phyloP scores from a whole-genome alignment of 1,140 invertebrate species.

The Hycleus phaleratus region DNA sequence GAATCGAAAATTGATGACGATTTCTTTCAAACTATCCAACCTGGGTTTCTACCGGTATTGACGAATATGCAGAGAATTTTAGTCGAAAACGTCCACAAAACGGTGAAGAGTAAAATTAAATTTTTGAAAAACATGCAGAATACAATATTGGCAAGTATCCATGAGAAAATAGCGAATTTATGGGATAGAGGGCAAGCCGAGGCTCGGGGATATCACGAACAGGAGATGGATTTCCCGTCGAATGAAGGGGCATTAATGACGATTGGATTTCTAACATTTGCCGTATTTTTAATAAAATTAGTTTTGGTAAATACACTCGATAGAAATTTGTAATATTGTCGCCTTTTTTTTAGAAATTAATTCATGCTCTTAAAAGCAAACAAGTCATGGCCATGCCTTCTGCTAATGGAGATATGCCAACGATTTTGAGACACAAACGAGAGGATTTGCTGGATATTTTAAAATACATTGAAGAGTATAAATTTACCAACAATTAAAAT shows the following conservation, averaged over 20 bases:
- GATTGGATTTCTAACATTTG: constrained; percentile 74
- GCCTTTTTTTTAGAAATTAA: constrained; percentile 39
- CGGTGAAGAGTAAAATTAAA: constrained; percentile 48
- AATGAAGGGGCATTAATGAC: constrained; percentile 69
- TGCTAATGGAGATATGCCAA: constrained; percentile 9
- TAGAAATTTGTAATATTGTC: background rate
- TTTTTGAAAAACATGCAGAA: constrained; percentile 48
- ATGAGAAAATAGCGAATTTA: constrained; percentile 27
- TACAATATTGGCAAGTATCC: constrained; percentile 41
- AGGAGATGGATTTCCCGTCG: constrained; percentile 64
- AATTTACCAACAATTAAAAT: background rate
- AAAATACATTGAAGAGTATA: constrained; percentile 26
- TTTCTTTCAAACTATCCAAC: no score
- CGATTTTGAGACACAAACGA: constrained; percentile 22
- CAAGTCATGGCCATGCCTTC: constrained; percentile 24
- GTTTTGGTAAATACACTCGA: constrained; percentile 53
- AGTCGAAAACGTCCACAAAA: constrained; percentile 44
- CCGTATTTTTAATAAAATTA: constrained; percentile 71
- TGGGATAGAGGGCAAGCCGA: constrained; percentile 31
- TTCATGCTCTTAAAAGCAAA: constrained; percentile 43
- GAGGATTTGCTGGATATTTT: constrained; percentile 24
- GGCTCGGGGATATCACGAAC: constrained; percentile 40
- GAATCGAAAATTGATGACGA: no score
- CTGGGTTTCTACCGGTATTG: constrained; percentile 37
- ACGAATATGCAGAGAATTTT: constrained; percentile 47